Conservation (phyloP, 1,140 invertebrate species). For the Chelonus insularis region DNA sequence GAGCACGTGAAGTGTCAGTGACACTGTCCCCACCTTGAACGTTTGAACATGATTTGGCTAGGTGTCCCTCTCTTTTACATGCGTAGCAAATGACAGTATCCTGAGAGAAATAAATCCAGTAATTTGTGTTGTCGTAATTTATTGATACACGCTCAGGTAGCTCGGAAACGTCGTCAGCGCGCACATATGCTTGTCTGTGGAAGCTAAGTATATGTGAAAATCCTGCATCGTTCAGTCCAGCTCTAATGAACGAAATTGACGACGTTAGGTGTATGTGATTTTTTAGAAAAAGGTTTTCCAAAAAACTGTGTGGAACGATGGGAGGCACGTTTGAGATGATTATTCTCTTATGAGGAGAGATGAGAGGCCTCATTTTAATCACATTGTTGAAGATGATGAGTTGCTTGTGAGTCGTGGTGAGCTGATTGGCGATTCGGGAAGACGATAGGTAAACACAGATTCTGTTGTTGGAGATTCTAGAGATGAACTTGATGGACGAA, state of each 20-base stretch:
- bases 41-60: conserved; percentile 8
- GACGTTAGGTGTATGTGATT: no score
- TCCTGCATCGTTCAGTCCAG: no score
- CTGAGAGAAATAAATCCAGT: conserved; percentile 7
- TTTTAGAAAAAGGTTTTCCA: no score
- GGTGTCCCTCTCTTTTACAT: conserved; percentile 11
- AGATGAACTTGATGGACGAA: not conserved
- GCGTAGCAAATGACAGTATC: not conserved
- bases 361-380: not conserved
- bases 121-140: conserved; percentile 17
- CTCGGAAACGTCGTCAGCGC: no score
- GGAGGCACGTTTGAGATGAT: conserved; percentile 36
- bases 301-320: conserved; percentile 22
- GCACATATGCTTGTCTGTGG: no score
- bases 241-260: no score
- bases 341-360: not conserved
- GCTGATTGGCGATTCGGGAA: conserved; percentile 20
- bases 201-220: no score
- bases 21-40: no score
- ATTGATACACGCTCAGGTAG: not conserved
- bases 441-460: conserved; percentile 26
- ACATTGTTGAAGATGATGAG: not conserved
- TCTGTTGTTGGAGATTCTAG: conserved; percentile 31
- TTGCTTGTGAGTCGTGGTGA: conserved; percentile 14
- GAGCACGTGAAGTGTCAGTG: no score